Base-by-base conservation (phyloP, 2,113 vertebrate species). In the Brachionichthys hirsutus region DNA sequence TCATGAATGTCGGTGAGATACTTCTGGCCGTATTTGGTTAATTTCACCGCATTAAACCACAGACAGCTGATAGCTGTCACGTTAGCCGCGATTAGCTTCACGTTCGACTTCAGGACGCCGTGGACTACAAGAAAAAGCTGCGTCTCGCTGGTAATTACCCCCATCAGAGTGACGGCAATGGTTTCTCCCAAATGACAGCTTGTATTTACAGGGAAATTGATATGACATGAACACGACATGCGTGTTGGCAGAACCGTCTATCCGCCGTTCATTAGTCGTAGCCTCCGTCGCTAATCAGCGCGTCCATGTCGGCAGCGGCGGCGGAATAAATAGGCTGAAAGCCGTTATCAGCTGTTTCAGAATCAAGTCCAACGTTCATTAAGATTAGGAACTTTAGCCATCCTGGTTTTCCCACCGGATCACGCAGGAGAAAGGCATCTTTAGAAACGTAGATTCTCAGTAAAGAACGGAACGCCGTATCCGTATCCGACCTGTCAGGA, bases 401-500 rank as follows among this genome's bases (percentile, higher is more conserved):
- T 69, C 47, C 35, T 48, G 19, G 11, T 44, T 55, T 60, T 17
- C 2, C 42, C 17, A 34, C 14, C 18, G 2, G 20, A 46, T 36
- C 22, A 14, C 24, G 12, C 51, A 34, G 45, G 10, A 43, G 42
- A 69, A n/a, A n/a, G n/a, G n/a, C n/a, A n/a, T n/a, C n/a, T n/a
- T n/a, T n/a, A n/a, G n/a, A n/a, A n/a, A n/a, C n/a, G n/a, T n/a
- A n/a, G n/a, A n/a, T n/a, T 22, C 24, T 20, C 12, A 38, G 24
- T 30, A 38, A 10, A 38, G 36, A 38, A 38, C 3, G 8, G 12
- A 1, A 38, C 36, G 12, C 3, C 1, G 9, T 20, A 19, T 48
- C 18, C 40, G 35, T 9, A 53, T 54, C 47, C 70, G 53, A 81
- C 70, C 67, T 77, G 79, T 81, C 82, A 88, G 68, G 61, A 73